Base-by-base conservation (phyloP, 2,888 invertebrate species). In the Timema cristinae region DNA sequence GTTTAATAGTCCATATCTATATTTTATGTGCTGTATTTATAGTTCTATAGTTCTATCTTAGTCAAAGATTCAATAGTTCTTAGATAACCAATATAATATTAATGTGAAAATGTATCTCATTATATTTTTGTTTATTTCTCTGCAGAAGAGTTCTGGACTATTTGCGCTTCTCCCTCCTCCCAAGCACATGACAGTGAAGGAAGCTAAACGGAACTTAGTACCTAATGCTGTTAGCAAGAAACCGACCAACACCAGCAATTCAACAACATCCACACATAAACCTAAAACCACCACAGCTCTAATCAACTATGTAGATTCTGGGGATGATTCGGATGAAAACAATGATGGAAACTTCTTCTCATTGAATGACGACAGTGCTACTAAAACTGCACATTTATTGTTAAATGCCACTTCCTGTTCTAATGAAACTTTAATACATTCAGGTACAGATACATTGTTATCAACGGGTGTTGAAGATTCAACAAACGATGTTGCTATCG, bases 121-220 rank as follows among this genome's bases (percentile, higher is more conserved):
- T 13, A 70, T 61, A 51, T n/a, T 50, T 50, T 67, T 72, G 54
- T 11, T 71, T 47, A 70, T 52, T 52, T 67, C 74, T 81, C 80
- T 73, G 50, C 75, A 90, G 89, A 88, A 86, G 83, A 87, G 86
- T 75, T 87, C 88, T 15, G 88, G 90, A 9, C 81, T 93, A 10
- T 85, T 93, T 66, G 86, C 88, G 72, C 82, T 92, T 63, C 81
- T 93, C 61, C 93, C 92, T 9, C 86, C 88, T 76, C 92, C 93
- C 13, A 89, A 85, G 81, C 83, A 84, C 78, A 81, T 77, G 49
- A 71, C 82, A 70, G 66, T 74, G 50, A 74, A 78, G 73, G 74
- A 74, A 70, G 67, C 71, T 8, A 75, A 75, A n/a, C 70, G 74
- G 6, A 54, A 70, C 47, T 63, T 77, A 32, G 73, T 76, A 13